phyloP scores from a whole-genome alignment of 2,113 vertebrate genomes.

The Rhinopomastus cyanomelas region DNA sequence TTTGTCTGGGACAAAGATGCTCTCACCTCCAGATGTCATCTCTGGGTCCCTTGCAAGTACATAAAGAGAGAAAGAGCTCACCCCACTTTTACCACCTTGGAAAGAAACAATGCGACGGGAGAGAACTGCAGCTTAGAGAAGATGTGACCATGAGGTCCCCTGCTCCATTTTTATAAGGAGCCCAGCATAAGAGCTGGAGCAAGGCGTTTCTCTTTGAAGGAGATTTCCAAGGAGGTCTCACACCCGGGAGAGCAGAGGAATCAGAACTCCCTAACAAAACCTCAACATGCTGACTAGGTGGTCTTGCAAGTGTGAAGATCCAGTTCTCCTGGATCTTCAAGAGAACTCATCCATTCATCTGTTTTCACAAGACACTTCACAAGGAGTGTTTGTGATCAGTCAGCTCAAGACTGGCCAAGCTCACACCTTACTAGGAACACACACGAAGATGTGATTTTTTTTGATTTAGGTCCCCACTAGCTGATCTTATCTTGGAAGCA shows the following conservation, averaged over 20 bases:
- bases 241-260: not conserved
- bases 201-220: not conserved
- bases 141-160: not conserved
- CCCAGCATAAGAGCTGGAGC: not conserved
- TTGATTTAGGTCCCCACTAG: not conserved
- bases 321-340: too few relatives aligned
- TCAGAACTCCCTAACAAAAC: not conserved
- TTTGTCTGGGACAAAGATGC: not conserved
- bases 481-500: not conserved
- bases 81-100: rapidly evolving
- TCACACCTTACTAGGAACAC: not conserved
- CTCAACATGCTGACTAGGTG: not conserved
- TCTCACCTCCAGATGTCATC: not conserved
- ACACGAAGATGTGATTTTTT: too few relatives aligned
- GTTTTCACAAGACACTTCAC: not conserved
- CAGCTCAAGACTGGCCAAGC: rapidly evolving
- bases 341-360: too few relatives aligned
- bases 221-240: not conserved
- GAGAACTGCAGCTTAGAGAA: not conserved
- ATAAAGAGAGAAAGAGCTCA: not conserved
- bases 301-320: not conserved
- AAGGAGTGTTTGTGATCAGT: not conserved
- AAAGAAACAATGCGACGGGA: not conserved
- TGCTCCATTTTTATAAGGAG: not conserved
- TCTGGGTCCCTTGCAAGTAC: not conserved